Evolutionary conservation across 2,888 invertebrate genomes (phyloP), one percentile per base, ranked within the genome.

Genomic region (Melanophora roralis): DNA sequence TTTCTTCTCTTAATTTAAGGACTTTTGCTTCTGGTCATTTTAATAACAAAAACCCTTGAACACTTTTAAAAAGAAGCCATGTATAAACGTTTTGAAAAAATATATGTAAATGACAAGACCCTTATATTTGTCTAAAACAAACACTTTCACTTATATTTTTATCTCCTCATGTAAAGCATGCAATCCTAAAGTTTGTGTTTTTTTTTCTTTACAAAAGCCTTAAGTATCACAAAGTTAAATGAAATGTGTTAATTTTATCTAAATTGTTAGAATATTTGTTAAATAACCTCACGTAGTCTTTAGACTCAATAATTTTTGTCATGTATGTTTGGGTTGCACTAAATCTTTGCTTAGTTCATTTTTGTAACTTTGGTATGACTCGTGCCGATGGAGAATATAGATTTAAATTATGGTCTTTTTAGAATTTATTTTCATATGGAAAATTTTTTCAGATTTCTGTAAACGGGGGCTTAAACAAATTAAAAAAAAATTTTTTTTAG

Each of bases 161-260:
- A 59, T 32, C 21, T 64, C 19, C 45, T 2, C 21, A 11, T 68
- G 38, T 74, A 36, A 40, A 65, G 69, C 60, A 67, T 71, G 45
- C 53, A 38, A 55, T 60, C 71, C 40, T 36, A 38, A 45, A 32
- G 32, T 11, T 16, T 59, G 6, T 40, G 34, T 64, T 57, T 9
- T 57, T 12, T 1, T 32, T 55, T 14, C 7, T 2, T 36, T 36
- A 38, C 2, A 21, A 43, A 43, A 38, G 16, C 51, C 51, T 51
- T 34, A 16, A 19, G 38, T 14, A 78, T 60, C 21, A 3, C 0
- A 14, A 40, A 38, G 60, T 53, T 47, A 67, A 62, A 60, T 65
- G 67, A 72, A 86, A 86, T 87, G 88, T 87, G 88, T 86, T 86
- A 88, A 87, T 84, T 86, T 86, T 86, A 87, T 86, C 86, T 88